These are phyloP conservation scores for Antitype chi DNA, from an alignment of 2,888 invertebrate genomes.

Conservation along the genomic window DNA sequence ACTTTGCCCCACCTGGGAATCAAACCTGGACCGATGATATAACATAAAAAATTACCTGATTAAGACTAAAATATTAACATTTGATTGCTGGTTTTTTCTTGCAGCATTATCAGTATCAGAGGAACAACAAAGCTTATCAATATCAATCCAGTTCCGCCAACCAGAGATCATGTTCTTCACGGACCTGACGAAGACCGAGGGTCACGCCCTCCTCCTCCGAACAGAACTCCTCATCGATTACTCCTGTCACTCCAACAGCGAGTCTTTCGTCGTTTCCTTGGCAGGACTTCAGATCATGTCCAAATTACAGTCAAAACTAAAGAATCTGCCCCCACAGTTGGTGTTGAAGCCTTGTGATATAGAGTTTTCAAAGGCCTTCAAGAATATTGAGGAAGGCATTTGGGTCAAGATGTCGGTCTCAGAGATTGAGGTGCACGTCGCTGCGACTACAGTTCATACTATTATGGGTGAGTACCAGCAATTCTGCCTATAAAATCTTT, in stretches of 20 bases:
- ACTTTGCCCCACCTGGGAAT: neutral
- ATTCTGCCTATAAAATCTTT: neutral
- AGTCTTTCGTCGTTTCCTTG: conserved; percentile 90
- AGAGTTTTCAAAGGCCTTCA: conserved; percentile 92
- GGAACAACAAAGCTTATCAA: conserved; percentile 90
- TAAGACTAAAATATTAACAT: neutral
- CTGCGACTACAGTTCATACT: conserved; percentile 93
- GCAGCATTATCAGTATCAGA: conserved; percentile 87
- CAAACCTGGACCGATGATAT: neutral
- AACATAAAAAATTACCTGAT: neutral
- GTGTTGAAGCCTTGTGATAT: conserved; percentile 93
- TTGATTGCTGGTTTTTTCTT: conserved; percentile 49
- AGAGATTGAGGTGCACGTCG: conserved; percentile 93
- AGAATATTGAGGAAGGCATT: conserved; percentile 92
- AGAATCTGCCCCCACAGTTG: conserved; percentile 90
- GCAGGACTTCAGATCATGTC: conserved; percentile 88
- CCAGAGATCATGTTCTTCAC: conserved; percentile 95
- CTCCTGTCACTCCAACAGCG: conserved; percentile 92
- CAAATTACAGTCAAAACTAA: conserved; percentile 90
- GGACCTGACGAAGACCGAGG: conserved; percentile 91
- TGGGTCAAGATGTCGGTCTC: conserved; percentile 92
- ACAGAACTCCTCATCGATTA: conserved; percentile 93
- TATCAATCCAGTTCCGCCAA: conserved; percentile 93
- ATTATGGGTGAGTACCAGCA: conserved; percentile 88
- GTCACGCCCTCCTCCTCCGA: conserved; percentile 92